Percentiles rank a stretch among this genome's conserved stretches.
These are phyloP conservation scores for Paragorgia papillata DNA, from an alignment of 92 coral and sea anemone genomes.

Conservation along the genomic window DNA sequence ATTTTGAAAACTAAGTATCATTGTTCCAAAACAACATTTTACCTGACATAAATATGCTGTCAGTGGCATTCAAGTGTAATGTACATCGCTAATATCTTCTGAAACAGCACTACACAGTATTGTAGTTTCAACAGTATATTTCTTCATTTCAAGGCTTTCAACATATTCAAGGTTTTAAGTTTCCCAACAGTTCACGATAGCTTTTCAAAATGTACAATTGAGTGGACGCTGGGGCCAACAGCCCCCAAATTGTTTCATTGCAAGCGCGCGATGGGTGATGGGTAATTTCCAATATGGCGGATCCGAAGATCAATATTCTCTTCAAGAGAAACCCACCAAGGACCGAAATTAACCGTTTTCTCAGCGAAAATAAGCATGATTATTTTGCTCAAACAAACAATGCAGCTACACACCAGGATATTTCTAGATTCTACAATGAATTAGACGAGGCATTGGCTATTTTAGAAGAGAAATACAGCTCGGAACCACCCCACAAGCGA, in stretches of 20 bases:
- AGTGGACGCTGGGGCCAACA: constrained; percentile 52
- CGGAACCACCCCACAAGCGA: constrained; percentile 29
- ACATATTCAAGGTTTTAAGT: too few species aligned
- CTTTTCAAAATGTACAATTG: too few species aligned
- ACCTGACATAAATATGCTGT: too few species aligned
- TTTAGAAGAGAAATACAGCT: constrained; percentile 52
- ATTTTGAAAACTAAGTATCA: too few species aligned
- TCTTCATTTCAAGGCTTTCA: too few species aligned
- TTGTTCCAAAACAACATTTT: too few species aligned
- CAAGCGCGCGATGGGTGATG: constrained; percentile 8
- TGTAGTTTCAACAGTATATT: too few species aligned
- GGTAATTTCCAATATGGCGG: constrained; percentile 46
- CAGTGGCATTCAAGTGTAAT: too few species aligned
- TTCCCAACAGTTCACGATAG: too few species aligned
- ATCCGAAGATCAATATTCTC: constrained; percentile 1
- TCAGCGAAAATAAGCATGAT: constrained; percentile 33
- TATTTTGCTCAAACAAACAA: constrained; percentile 51
- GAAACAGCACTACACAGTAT: too few species aligned
- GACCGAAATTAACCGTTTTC: constrained; percentile 37
- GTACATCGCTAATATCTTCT: too few species aligned
- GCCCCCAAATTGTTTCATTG: constrained; percentile 27
- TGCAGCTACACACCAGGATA: constrained; percentile 21
- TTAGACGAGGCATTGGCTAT: constrained; percentile 40
- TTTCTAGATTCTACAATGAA: constrained; percentile 49
- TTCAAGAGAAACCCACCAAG: constrained; percentile 42